Evolutionary conservation across 2,888 invertebrate genomes (phyloP).

Genomic region (Polylopha cassiicola): DNA sequence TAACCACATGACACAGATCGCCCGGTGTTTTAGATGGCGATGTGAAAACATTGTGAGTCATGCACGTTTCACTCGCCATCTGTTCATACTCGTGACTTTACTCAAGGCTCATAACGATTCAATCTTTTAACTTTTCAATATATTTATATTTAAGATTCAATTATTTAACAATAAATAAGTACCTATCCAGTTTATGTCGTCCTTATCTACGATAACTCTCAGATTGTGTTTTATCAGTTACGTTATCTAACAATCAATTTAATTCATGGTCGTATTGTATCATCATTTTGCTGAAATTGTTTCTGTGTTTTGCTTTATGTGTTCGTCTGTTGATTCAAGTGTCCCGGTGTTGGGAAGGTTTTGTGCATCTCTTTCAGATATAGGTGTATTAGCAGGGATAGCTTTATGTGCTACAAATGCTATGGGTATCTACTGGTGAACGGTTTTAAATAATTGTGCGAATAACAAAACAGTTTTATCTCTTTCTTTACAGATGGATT

Average conservation of each 20-base stretch:
- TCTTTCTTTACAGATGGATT: conserved; percentile 70
- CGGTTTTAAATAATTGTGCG: conserved; percentile 43
- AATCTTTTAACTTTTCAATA: conserved; percentile 15
- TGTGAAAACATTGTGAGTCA: conserved; percentile 46
- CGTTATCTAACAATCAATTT: conserved; percentile 14
- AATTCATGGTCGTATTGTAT: conserved; percentile 18
- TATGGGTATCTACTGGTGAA: conserved; percentile 53
- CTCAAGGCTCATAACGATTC: conserved; percentile 17
- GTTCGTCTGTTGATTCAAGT: conserved; percentile 51
- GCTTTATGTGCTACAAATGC: conserved; percentile 55
- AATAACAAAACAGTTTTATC: conserved; percentile 62
- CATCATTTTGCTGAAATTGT: conserved; percentile 20
- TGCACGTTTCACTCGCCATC: conserved; percentile 46
- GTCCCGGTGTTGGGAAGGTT: conserved; percentile 40
- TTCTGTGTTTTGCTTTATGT: conserved; percentile 42
- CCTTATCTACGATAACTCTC: conserved; percentile 14
- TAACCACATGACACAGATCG: conserved; percentile 13
- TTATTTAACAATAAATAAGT: conserved; percentile 17
- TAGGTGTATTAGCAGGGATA: conserved; percentile 38
- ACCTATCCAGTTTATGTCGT: conserved; percentile 16
- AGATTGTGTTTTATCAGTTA: conserved; percentile 5
- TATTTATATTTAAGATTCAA: conserved; percentile 19
- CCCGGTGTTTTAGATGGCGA: conserved; percentile 2
- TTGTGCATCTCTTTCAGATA: conserved; percentile 48
- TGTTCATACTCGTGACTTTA: conserved; percentile 45